phyloP scores from a whole-genome alignment of 1,140 invertebrate species.

The Trypoxylus dichotomus region DNA sequence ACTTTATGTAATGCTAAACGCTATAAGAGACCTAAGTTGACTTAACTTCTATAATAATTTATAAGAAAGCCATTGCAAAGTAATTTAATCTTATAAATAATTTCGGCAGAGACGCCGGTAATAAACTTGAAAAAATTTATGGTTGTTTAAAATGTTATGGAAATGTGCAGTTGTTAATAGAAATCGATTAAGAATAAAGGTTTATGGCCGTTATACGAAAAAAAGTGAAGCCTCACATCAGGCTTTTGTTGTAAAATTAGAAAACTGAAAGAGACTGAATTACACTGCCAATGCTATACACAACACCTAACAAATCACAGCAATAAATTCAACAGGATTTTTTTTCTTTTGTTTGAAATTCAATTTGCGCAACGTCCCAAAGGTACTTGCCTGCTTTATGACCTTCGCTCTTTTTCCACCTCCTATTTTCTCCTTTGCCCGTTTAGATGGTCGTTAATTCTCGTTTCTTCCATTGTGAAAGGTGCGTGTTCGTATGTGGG shows the following conservation, averaged over 20 bases:
- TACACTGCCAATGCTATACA: neutral
- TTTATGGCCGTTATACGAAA: no score
- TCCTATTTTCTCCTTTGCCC: neutral
- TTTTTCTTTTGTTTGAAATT: conserved; percentile 18
- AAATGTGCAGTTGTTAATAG: no score
- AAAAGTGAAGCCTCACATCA: no score
- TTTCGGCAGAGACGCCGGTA: no score
- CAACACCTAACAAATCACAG: neutral
- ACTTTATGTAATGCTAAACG: neutral
- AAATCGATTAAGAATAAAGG: no score
- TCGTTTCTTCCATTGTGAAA: conserved; percentile 7
- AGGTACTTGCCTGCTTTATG: conserved; percentile 12
- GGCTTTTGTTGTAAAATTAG: neutral
- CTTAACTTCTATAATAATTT: no score
- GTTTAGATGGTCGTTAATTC: conserved; percentile 14
- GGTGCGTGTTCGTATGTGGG: neutral
- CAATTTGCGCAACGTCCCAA: conserved; percentile 1
- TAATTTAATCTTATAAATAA: no score
- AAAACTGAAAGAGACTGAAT: neutral
- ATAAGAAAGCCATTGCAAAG: no score
- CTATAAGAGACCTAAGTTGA: no score
- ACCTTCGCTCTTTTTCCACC: neutral
- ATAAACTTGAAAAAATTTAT: no score
- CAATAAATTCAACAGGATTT: neutral
- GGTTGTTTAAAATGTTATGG: no score